Base-by-base conservation (phyloP, 2,113 vertebrate species). In the Pungitius pungitius region DNA sequence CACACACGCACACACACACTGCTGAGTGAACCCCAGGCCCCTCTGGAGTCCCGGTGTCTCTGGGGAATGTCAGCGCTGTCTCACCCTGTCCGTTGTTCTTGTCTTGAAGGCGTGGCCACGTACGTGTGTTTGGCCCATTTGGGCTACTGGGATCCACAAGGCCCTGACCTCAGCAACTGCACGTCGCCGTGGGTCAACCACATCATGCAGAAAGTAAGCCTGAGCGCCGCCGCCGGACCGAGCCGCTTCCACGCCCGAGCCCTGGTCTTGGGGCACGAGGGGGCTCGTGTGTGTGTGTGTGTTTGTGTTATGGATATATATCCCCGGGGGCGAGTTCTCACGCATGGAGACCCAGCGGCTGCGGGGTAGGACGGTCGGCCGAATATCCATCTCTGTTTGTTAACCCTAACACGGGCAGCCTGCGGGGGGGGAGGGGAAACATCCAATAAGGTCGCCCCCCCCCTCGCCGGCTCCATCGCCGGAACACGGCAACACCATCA, bases 161-260 rank as follows among this genome's bases (percentile, higher is more conserved):
- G 98, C 81, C 97, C 98, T 13, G 97, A 99, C 85, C 94, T 99
- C 87, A 99, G 98, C 94, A 99, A 99, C 92, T 99, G 97, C 87
- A 98, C 97, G 77, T 99, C 98, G 52, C 96, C 95, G 9, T 99
- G 98, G 98, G 95, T 99, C 92, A 98, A 96, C 87, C 96, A 99
- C 85, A 99, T 99, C 87, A 96, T 96, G 80, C 97, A 98, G 85
- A 99, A 97, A 95, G 98, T 99, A 94, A 95, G 93, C 78, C 58
- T 60, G 69, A 81, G 57, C 12, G 66, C 45, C 65, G 80, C 84
- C 56, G 51, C 59, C 18, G 56, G 72, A 75, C 65, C 52, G 67
- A 1, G 12, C 22, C 37, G 72, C 61, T 69, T 52, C 63, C 51
- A 26, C 3, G 22, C 11, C 26, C 26, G 37, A 86, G 69, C 71